phyloP scores from a whole-genome alignment of 2,888 invertebrate species.

The Xylota segnis region DNA sequence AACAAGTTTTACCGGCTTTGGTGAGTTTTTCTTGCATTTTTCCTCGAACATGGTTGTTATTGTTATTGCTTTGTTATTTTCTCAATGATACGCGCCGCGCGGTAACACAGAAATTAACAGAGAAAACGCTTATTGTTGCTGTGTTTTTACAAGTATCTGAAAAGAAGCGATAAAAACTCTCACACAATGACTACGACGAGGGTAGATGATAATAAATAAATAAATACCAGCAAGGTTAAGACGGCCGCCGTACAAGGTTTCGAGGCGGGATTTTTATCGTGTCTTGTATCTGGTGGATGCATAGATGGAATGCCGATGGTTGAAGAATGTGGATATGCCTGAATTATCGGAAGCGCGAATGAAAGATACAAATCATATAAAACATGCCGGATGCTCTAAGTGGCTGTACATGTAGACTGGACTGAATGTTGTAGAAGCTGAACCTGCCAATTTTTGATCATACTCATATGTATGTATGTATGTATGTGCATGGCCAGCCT shows the following conservation, averaged over 20 bases:
- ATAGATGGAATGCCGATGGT: slow-evolving; percentile 39
- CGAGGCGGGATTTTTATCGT: slow-evolving; percentile 23
- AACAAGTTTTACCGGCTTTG: slow-evolving; percentile 92
- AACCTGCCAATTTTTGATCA: not conserved
- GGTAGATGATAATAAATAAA: slow-evolving; percentile 43
- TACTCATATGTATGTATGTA: not conserved
- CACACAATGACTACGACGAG: slow-evolving; percentile 12
- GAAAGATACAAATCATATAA: slow-evolving; percentile 33
- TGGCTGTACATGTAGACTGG: slow-evolving; percentile 4
- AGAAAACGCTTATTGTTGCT: slow-evolving; percentile 36
- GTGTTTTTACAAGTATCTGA: slow-evolving; percentile 3
- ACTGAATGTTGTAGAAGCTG: not conserved
- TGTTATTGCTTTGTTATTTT: slow-evolving; percentile 51
- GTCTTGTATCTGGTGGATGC: slow-evolving; percentile 1
- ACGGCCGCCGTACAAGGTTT: slow-evolving; percentile 32
- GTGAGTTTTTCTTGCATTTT: slow-evolving; percentile 83
- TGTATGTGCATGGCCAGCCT: no score
- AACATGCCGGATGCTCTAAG: slow-evolving; percentile 2
- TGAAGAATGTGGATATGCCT: slow-evolving; percentile 42
- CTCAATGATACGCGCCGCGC: slow-evolving; percentile 5
- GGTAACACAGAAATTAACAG: slow-evolving; percentile 46
- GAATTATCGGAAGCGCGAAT: slow-evolving; percentile 42
- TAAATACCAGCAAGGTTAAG: slow-evolving; percentile 61
- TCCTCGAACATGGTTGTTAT: slow-evolving; percentile 23
- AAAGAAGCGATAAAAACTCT: slow-evolving; percentile 29